phyloP scores from a whole-genome alignment of 2,888 invertebrate species.

The Drosophila monieri region DNA sequence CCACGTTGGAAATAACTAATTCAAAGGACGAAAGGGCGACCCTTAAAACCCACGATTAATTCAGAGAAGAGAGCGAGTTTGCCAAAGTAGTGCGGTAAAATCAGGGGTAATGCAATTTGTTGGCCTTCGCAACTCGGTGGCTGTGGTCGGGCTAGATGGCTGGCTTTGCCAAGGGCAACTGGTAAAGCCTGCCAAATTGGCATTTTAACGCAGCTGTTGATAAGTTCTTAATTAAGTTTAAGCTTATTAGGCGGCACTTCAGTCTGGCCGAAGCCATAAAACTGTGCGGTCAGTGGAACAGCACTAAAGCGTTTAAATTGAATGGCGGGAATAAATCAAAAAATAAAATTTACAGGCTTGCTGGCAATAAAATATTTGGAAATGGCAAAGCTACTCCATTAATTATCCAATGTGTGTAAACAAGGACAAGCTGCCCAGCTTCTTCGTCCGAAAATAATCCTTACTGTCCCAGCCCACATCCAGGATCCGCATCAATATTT shows the following conservation, averaged over 20 bases:
- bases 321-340: not conserved
- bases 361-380: not conserved
- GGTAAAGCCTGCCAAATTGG: constrained; percentile 54
- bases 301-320: constrained; percentile 20
- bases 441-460: not conserved
- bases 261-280: constrained; percentile 26
- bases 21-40: constrained; percentile 1
- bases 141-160: not conserved
- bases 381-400: not conserved
- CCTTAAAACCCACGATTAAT: constrained; percentile 15
- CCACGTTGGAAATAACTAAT: constrained; percentile 9
- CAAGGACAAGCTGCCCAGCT: not conserved
- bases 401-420: not conserved
- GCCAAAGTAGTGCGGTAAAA: constrained; percentile 5
- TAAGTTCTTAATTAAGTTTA: constrained; percentile 75
- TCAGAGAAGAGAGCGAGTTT: not conserved
- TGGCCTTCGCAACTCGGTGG: constrained; percentile 2
- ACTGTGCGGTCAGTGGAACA: constrained; percentile 14
- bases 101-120: constrained; percentile 15
- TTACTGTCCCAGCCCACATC: constrained; percentile 7
- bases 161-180: constrained; percentile 47
- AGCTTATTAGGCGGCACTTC: constrained; percentile 70
- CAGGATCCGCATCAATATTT: constrained; percentile 26
- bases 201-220: constrained; percentile 65
- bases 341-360: not conserved